Evolutionary conservation across 2,797 vertebrate species (phyloP), one percentile per base, ranked within the genome.

Genomic region (Rhinichthys osculus): DNA sequence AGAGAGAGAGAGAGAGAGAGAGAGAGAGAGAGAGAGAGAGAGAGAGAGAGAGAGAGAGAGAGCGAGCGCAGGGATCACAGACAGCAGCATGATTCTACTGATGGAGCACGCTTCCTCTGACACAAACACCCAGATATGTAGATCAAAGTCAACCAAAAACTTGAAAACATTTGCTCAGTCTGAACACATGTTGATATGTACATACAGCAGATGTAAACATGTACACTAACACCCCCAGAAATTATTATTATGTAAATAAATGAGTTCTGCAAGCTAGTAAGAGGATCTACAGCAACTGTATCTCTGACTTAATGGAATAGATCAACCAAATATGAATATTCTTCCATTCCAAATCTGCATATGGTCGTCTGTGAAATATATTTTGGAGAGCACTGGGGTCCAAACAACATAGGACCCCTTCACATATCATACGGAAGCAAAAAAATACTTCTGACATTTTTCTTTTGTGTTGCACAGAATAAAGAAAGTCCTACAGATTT

Each of bases 101-200:
- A 66, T 19, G 38, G 71, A 71, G 50, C 76, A 79, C 13, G 21
- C 52, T 79, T 85, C 66, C 66, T 62, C 52, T 79, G 76, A 85
- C 40, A 33, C 66, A 79, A 70, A 79, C 52, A 85, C 9, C 67
- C 67, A 62, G 47, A 10, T 62, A 62, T 66, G 57, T 30, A 50
- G n/a, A 64, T 74, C 40, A 47, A 38, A 44, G 44, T 30, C 50
- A 57, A 30, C 14, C 16, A 54, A 74, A n/a, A 38, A 47, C 64
- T 69, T 79, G 14, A 79, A 64, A 44, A 35, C 10, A 14, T 50
- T 11, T 7, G 1, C 59, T 40, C 4, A 13, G 50, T 57, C 7
- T 42, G 8, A 57, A 78, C 3, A 57, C 1, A 10, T 30, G 27
- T 64, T 57, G 3, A 30, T 8, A 21, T 27, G n/a, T 19, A 77